These are phyloP conservation scores for Entomobrya proxima DNA, from an alignment of 2,888 invertebrate genomes.

Conservation along the genomic window DNA sequence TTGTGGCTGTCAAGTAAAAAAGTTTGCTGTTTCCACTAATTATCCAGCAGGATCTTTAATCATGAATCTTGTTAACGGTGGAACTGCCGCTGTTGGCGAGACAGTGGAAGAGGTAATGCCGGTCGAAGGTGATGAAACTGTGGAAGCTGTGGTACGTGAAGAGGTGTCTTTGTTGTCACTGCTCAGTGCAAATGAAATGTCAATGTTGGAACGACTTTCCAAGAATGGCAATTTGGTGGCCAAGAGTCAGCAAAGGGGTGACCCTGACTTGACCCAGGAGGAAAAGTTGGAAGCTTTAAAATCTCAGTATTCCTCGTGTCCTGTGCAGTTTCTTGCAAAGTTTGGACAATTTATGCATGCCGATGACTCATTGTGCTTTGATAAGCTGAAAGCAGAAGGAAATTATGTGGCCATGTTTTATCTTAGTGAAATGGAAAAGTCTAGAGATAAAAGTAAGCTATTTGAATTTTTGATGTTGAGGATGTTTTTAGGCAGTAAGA, in stretches of 20 bases:
- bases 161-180: not conserved
- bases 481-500: no score
- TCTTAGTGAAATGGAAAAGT: conserved; percentile 79
- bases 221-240: conserved; percentile 77
- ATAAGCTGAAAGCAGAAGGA: conserved; percentile 77
- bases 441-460: conserved; percentile 46
- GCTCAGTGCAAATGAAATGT: not conserved
- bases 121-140: not conserved
- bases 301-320: conserved; percentile 83
- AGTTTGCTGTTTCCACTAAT: no score
- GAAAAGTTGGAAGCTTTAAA: conserved; percentile 86
- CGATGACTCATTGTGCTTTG: conserved; percentile 85
- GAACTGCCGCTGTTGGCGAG: no score
- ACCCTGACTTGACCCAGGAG: conserved; percentile 83
- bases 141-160: not conserved
- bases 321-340: conserved; percentile 84
- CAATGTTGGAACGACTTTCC: conserved; percentile 71
- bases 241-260: conserved; percentile 89
- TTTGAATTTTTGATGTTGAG: no score
- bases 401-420: conserved; percentile 83
- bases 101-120: not conserved
- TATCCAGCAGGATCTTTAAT: no score
- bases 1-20: no score
- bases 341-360: conserved; percentile 85
- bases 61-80: no score